Evolutionary conservation across 2,113 vertebrate species (phyloP), one percentile per base, ranked within the genome.

Genomic region (Grus americana): DNA sequence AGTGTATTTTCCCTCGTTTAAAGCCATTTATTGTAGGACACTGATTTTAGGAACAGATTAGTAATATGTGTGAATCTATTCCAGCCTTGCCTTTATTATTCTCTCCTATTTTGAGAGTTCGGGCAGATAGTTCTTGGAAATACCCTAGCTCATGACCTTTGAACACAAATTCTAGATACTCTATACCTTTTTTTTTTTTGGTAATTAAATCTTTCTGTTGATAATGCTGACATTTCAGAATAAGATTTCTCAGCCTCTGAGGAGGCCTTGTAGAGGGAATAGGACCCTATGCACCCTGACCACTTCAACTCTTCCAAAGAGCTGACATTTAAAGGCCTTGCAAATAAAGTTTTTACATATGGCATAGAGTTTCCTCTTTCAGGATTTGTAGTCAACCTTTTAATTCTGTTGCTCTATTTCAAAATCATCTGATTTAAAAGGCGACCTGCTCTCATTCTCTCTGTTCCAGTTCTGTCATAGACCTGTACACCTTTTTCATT

Each of bases 161-260:
- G 38, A 63, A 86, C n/a, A 80, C 9, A 74, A 90, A 86, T 78
- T 95, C 50, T 92, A 70, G 54, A 67, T 47, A 34, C 15, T 82
- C 10, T 38, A 2, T 14, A 8, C 0, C 49, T 68, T 75, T 49
- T 62, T 52, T 67, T 3, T 15, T 44, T 44, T 44, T 44, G 6
- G n/a, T 70, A 90, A 90, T 79, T 95, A 79, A 88, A 95, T 95
- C 36, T 82, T 91, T 88, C 55, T 86, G 10, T 20, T 79, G 63
- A 78, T 93, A 92, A 92, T 67, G 23, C n/a, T 96, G 90, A 83
- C 88, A 93, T 96, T 96, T 95, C 82, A 83, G 67, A 88, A 54
- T 52, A 67, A 76, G 63, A 94, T 86, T 93, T 93, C 47, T 59
- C 26, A 71, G 52, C 32, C 72, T 95, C 88, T 72, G 21, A 88